A percentile compares a stretch with the other conserved stretches of the same genome.
These are phyloP conservation scores for Batillaria attramentaria DNA, from an alignment of 1,140 invertebrate species.

Conservation along the genomic window DNA sequence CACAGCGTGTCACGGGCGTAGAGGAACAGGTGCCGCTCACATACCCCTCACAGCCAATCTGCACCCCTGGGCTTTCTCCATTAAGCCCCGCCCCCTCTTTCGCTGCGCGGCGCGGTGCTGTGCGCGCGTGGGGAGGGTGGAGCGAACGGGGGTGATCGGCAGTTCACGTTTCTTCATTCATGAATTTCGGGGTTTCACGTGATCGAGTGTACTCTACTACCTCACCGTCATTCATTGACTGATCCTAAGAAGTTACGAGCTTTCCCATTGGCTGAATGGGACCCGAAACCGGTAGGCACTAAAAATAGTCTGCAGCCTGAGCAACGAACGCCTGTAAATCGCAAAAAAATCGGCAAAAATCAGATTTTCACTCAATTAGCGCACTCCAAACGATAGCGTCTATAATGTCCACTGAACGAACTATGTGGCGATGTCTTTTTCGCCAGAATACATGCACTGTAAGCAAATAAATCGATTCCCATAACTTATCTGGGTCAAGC, in stretches of 20 bases:
- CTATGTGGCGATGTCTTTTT: neutral
- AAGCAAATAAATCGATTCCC: slow-evolving; percentile 26
- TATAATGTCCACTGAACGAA: neutral
- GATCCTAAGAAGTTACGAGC: slow-evolving; percentile 1
- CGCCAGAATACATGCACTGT: slow-evolving; percentile 15
- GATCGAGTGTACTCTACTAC: slow-evolving; percentile 27
- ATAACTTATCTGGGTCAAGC: slow-evolving; percentile 14
- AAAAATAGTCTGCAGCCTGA: slow-evolving; percentile 31
- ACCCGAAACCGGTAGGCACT: neutral
- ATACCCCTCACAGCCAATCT: slow-evolving; percentile 11
- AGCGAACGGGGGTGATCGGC: neutral
- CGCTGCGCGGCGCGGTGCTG: too few relatives aligned
- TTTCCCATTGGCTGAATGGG: slow-evolving; percentile 12
- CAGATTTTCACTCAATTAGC: slow-evolving; percentile 23
- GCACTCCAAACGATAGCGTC: slow-evolving; percentile 21
- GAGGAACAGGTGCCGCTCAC: too few relatives aligned
- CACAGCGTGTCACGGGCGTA: too few relatives aligned
- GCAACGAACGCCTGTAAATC: slow-evolving; percentile 8
- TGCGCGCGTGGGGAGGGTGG: neutral
- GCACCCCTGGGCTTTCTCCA: neutral
- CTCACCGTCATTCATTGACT: slow-evolving; percentile 21
- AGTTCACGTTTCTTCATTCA: slow-evolving; percentile 13
- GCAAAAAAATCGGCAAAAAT: slow-evolving; percentile 33
- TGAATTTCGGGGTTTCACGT: neutral
- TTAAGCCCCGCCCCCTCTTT: neutral